phyloP scores from a whole-genome alignment of 2,113 vertebrate genomes.

The Bagarius yarrelli region DNA sequence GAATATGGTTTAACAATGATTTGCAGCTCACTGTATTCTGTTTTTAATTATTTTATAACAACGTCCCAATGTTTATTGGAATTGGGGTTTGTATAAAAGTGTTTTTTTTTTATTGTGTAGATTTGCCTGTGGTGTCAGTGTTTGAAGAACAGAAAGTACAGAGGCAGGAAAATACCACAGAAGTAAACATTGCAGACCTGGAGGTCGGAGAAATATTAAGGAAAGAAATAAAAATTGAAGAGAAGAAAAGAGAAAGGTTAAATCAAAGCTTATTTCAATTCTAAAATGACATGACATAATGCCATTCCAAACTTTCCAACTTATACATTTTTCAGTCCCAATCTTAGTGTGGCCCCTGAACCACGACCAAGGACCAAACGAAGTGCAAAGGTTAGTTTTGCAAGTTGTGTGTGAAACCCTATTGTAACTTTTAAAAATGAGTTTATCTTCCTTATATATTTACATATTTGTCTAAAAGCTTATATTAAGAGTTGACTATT shows the following conservation, averaged over 20 bases:
- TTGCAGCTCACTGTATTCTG: too few relatives aligned
- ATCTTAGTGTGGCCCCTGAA: background rate
- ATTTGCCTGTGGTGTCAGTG: slow-evolving; percentile 54
- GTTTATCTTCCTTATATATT: background rate
- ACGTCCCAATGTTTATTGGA: too few relatives aligned
- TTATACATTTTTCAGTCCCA: slow-evolving; percentile 6
- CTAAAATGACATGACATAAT: background rate
- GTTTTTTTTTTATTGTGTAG: slow-evolving; percentile 44
- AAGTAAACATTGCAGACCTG: slow-evolving; percentile 36
- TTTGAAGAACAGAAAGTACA: slow-evolving; percentile 58
- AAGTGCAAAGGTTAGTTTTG: slow-evolving; percentile 37
- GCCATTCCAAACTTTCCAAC: background rate
- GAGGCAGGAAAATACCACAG: slow-evolving; percentile 38
- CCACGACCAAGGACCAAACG: slow-evolving; percentile 33
- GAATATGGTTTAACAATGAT: too few relatives aligned
- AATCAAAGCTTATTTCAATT: background rate
- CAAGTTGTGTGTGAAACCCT: background rate
- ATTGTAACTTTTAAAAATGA: background rate
- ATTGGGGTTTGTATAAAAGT: too few relatives aligned
- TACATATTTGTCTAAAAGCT: background rate
- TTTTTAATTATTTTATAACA: too few relatives aligned
- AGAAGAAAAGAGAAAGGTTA: slow-evolving; percentile 37
- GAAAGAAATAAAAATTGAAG: slow-evolving; percentile 10
- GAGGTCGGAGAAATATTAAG: slow-evolving; percentile 43
- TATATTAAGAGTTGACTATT: background rate